Conservation (phyloP, 2,797 vertebrate genomes). For the Poeciliopsis presidionis region DNA sequence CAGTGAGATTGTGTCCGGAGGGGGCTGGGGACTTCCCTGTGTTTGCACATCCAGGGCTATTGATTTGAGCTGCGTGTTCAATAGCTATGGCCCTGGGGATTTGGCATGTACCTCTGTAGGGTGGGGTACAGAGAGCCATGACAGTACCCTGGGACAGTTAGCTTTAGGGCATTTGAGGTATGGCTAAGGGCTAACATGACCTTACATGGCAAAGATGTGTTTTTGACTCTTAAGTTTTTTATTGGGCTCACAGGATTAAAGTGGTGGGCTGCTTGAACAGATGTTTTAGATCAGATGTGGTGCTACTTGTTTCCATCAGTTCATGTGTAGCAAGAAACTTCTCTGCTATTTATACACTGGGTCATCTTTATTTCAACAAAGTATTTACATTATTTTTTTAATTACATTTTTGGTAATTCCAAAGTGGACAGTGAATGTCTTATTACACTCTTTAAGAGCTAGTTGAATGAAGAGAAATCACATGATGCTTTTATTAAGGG, state of each 20-base stretch:
- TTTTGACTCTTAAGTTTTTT: conserved; percentile 38
- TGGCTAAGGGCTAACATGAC: conserved; percentile 49
- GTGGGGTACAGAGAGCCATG: conserved; percentile 39
- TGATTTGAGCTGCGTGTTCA: conserved; percentile 72
- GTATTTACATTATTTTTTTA: conserved; percentile 21
- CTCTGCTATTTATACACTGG: background rate
- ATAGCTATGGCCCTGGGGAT: conserved; percentile 70
- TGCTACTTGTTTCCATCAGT: conserved; percentile 31
- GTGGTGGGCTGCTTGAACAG: conserved; percentile 30
- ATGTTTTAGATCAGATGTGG: conserved; percentile 12
- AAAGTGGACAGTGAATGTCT: conserved; percentile 17
- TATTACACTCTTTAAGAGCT: background rate
- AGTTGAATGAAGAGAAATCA: conserved; percentile 46
- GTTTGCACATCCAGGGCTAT: conserved; percentile 78
- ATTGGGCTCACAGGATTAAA: conserved; percentile 35
- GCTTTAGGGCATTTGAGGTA: conserved; percentile 29
- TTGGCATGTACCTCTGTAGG: conserved; percentile 43
- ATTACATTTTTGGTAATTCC: background rate
- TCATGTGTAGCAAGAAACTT: conserved; percentile 32
- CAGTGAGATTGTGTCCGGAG: conserved; percentile 75
- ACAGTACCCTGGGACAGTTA: conserved; percentile 39
- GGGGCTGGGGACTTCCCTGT: conserved; percentile 73
- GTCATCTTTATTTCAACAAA: conserved; percentile 18
- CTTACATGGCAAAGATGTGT: conserved; percentile 44
- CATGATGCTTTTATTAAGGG: conserved; percentile 69